A percentile compares a stretch with the other conserved stretches of the same genome.
Evolutionary conservation across 2,888 invertebrate species (phyloP).

Genomic region (Nomada lathburiana): DNA sequence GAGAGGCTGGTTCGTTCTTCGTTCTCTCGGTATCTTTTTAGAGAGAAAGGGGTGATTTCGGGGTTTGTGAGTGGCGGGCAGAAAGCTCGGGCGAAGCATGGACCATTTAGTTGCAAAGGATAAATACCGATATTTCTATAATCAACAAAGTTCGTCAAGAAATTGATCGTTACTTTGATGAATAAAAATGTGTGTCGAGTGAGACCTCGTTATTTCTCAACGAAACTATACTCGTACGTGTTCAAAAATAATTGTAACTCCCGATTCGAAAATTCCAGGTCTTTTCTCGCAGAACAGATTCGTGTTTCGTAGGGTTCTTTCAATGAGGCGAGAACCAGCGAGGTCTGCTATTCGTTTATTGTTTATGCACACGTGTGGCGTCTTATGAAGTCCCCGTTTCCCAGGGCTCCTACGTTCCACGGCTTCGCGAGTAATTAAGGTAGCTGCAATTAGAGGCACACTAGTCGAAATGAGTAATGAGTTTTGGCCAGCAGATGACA

Average conservation of each 20-base stretch:
- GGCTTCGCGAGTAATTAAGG: conserved; percentile 60
- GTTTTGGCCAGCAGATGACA: conserved; percentile 49
- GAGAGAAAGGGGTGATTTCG: too few relatives aligned
- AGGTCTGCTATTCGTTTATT: conserved; percentile 47
- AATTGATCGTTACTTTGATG: too few relatives aligned
- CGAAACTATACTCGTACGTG: not conserved
- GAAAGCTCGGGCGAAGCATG: too few relatives aligned
- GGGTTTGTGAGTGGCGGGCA: too few relatives aligned
- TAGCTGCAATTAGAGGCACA: conserved; percentile 61
- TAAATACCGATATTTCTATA: too few relatives aligned
- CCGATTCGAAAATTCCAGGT: not conserved
- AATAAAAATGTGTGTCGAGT: too few relatives aligned
- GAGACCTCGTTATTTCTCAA: not conserved
- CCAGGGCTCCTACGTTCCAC: conserved; percentile 23
- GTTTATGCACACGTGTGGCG: conserved; percentile 42
- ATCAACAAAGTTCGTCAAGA: too few relatives aligned
- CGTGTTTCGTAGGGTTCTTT: conserved; percentile 10
- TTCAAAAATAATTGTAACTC: not conserved
- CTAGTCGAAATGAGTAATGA: conserved; percentile 63
- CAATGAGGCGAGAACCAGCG: conserved; percentile 20
- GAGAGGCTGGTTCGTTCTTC: not conserved
- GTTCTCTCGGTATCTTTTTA: not conserved
- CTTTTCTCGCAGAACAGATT: not conserved
- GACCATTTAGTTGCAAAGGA: too few relatives aligned
- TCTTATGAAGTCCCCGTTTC: conserved; percentile 56